A percentile compares a stretch with the other conserved stretches of the same genome.
Evolutionary conservation across 92 coral and sea anemone species (phyloP).

Genomic region (Bergia sp.): DNA sequence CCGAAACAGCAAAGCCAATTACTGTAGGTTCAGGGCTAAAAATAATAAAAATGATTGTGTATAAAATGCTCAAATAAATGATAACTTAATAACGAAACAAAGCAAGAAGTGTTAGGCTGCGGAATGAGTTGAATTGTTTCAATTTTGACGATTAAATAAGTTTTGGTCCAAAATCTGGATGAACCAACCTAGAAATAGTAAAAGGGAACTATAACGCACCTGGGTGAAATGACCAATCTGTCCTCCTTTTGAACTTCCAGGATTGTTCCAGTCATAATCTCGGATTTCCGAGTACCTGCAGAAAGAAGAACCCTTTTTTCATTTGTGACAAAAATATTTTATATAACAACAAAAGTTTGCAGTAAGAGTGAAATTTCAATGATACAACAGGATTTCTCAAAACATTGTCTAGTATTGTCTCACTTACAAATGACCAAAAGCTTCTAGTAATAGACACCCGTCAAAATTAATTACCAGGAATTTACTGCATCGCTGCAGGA

Average conservation of each 20-base stretch:
- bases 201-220: not conserved
- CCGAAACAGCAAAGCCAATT: too few relatives aligned
- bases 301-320: not conserved
- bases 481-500: slow-evolving; percentile 27
- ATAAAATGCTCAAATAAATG: too few relatives aligned
- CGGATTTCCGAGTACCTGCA: slow-evolving; percentile 7
- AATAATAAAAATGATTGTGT: too few relatives aligned
- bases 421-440: not conserved
- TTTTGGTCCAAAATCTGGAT: too few relatives aligned
- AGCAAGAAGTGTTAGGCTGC: too few relatives aligned
- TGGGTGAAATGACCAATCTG: slow-evolving; percentile 4
- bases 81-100: too few relatives aligned
- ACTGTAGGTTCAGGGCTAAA: too few relatives aligned
- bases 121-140: too few relatives aligned
- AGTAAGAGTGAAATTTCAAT: not conserved
- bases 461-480: not conserved
- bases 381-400: not conserved
- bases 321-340: too few relatives aligned
- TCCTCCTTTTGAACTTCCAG: slow-evolving; percentile 23
- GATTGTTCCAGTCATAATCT: slow-evolving; percentile 20
- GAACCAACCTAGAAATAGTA: not conserved
- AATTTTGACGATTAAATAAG: too few relatives aligned
- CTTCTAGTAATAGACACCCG: not conserved
- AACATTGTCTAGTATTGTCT: not conserved
- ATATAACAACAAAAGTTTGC: not conserved